A percentile compares a stretch with the other conserved stretches of the same genome.
Evolutionary conservation across 1,140 invertebrate genomes (phyloP).

Genomic region (Maconellicoccus hirsutus): DNA sequence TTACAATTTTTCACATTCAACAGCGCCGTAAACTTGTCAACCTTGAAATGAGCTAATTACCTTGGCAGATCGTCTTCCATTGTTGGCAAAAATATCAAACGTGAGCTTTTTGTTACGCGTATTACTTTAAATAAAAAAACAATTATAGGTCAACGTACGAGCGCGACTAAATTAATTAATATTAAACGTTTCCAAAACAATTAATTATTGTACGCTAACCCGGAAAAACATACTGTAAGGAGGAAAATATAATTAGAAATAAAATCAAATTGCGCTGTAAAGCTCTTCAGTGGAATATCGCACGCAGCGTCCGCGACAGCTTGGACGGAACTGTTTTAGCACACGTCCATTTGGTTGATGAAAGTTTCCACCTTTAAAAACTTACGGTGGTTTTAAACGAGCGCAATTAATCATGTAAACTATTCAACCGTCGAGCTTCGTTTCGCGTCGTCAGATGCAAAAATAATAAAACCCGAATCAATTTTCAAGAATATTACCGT

Average conservation of each 20-base stretch:
- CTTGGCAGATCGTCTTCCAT: no score
- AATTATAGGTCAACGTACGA: conserved; percentile 16
- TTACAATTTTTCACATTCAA: no score
- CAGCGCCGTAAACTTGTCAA: no score
- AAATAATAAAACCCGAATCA: conserved; percentile 19
- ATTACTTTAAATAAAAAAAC: background rate
- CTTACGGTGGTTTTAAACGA: background rate
- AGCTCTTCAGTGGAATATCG: background rate
- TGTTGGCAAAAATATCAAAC: no score
- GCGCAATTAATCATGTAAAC: conserved; percentile 18
- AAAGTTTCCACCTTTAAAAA: conserved; percentile 13
- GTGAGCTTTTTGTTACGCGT: no score
- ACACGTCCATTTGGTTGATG: conserved; percentile 17
- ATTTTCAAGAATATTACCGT: conserved; percentile 17
- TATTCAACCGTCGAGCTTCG: background rate
- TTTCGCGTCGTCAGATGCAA: background rate
- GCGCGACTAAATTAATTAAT: conserved; percentile 14
- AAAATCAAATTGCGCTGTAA: conserved; percentile 19
- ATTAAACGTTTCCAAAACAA: conserved; percentile 17
- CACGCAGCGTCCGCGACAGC: no score
- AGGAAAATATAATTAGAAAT: conserved; percentile 17
- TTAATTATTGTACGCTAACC: conserved; percentile 14
- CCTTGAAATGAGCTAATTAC: no score
- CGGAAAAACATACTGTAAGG: conserved; percentile 6
- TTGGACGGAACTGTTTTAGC: background rate